phyloP scores from a whole-genome alignment of 2,888 invertebrate genomes.

The Timema podura region DNA sequence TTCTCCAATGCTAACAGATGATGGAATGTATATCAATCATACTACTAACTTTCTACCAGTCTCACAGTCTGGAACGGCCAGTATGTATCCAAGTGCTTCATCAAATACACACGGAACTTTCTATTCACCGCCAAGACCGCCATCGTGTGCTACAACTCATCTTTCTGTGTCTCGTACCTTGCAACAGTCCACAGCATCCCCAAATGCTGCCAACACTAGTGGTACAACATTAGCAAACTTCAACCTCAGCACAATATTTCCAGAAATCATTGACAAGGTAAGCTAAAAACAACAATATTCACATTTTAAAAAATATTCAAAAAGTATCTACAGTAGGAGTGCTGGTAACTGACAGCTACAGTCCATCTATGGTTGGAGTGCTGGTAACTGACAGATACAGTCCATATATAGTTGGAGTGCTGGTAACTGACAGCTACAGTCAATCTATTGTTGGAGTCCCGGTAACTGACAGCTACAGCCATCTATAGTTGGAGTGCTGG shows the following conservation, averaged over 20 bases:
- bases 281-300: not conserved
- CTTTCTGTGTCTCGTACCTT: slow-evolving; percentile 16
- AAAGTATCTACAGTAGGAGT: no score
- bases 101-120: slow-evolving; percentile 21
- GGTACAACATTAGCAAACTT: slow-evolving; percentile 67
- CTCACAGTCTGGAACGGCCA: slow-evolving; percentile 13
- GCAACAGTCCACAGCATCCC: slow-evolving; percentile 23
- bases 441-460: no score
- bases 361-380: no score
- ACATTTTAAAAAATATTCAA: no score
- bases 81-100: slow-evolving; percentile 18
- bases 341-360: no score
- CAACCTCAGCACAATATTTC: slow-evolving; percentile 77
- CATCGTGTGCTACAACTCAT: slow-evolving; percentile 15
- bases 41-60: slow-evolving; percentile 14
- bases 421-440: no score
- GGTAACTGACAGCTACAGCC: no score
- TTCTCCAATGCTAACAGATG: slow-evolving; percentile 24
- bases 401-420: no score
- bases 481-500: no score
- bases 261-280: slow-evolving; percentile 68
- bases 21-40: slow-evolving; percentile 17
- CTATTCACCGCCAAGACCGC: slow-evolving; percentile 19
- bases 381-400: no score
- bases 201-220: slow-evolving; percentile 24